Base-by-base conservation (phyloP, 2,113 vertebrate genomes). In the Azemiops feae region DNA sequence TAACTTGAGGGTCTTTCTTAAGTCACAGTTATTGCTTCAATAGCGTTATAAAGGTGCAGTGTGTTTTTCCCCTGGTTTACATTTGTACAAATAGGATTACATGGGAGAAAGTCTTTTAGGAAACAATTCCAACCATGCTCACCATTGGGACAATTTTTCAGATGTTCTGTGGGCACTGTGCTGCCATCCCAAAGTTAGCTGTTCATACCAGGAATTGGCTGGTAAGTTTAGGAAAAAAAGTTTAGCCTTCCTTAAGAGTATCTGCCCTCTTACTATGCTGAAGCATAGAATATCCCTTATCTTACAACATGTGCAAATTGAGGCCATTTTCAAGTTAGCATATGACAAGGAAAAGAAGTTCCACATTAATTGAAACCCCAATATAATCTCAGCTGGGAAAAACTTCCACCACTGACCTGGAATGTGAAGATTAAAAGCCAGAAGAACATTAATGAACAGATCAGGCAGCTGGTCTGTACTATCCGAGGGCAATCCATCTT, bases 381-480 rank as follows among this genome's bases (percentile, higher is more conserved):
- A 55, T 55, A 92, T 74, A 23, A 8, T 43, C 57, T 91, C n/a
- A 74, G 10, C 27, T 45, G 39, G 45, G 54, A 52, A 91, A 69
- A 69, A 55, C 39, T 47, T 90, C 54, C 81, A 87, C 20, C 88
- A 91, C 97, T 74, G 52, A 99, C 99, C 98, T 94, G 98, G 98
- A 96, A 99, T 98, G 96, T 99, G 99, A 94, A 99, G 97, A 96
- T 99, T 99, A 96, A 99, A 99, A 89, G 99, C 98, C 97, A 99
- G 97, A 85, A 99, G 97, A 30, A 99, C 98, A 23, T 99, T 99
- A 93, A 99, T 95, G 94, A 98, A 99, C 69, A 99, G 98, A 94
- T 99, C 99, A 0, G 99, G 99, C 89, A 99, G 98, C 97, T 99
- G 99, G 95, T 99, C 99, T 0, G 98, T 98, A 87, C 98, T 97